phyloP scores from a whole-genome alignment of 2,888 invertebrate genomes.

The Rhodophaea formosa region DNA sequence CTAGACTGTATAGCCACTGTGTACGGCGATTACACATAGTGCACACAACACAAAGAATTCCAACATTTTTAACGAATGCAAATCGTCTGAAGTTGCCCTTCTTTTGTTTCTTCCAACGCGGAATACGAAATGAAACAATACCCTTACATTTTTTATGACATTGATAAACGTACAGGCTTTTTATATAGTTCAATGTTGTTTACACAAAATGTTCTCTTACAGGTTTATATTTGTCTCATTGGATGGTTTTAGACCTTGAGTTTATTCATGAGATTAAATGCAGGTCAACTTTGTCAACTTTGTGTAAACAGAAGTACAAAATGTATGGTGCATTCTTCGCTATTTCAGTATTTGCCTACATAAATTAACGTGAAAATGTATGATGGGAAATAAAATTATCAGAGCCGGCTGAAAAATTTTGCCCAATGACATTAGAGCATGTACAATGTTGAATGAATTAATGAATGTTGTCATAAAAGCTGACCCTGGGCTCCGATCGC shows the following conservation, averaged over 20 bases:
- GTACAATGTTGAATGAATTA: too few relatives aligned
- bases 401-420: too few relatives aligned
- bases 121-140: conserved; percentile 71
- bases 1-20: conserved; percentile 32
- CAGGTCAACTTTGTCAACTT: not conserved
- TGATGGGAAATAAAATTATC: too few relatives aligned
- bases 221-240: not conserved
- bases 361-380: too few relatives aligned
- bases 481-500: too few relatives aligned
- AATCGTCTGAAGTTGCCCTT: conserved; percentile 74
- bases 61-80: conserved; percentile 79
- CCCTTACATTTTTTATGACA: conserved; percentile 57
- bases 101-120: conserved; percentile 67
- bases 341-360: too few relatives aligned
- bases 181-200: conserved; percentile 11
- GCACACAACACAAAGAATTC: conserved; percentile 73
- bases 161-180: conserved; percentile 31
- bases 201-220: not conserved
- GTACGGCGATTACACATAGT: conserved; percentile 66
- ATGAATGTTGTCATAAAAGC: too few relatives aligned
- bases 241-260: not conserved
- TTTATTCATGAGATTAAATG: not conserved
- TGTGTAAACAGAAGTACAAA: too few relatives aligned
- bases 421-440: too few relatives aligned
- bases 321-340: too few relatives aligned